Evolutionary conservation across 2,888 invertebrate species (phyloP).

Genomic region (Drosophila monieri): DNA sequence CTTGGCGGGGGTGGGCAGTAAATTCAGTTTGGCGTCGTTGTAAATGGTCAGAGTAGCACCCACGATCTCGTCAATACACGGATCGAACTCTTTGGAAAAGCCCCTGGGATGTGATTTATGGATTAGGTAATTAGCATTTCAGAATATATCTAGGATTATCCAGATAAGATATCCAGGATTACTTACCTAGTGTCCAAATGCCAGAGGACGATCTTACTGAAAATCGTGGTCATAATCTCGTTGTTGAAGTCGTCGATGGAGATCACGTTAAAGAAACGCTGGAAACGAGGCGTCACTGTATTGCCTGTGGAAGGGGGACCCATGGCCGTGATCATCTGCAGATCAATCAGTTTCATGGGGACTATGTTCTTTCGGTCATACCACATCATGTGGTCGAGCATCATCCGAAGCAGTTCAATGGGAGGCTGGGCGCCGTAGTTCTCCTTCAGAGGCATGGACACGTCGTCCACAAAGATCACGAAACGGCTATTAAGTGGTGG

Average conservation of each 20-base stretch:
- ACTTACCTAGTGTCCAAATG: constrained; percentile 95
- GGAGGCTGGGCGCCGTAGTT: constrained; percentile 97
- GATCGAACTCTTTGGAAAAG: constrained; percentile 97
- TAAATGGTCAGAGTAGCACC: constrained; percentile 94
- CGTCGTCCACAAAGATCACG: constrained; percentile 97
- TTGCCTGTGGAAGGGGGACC: constrained; percentile 92
- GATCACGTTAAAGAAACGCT: constrained; percentile 93
- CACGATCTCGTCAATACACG: constrained; percentile 95
- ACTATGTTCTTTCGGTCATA: constrained; percentile 92
- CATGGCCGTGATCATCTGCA: constrained; percentile 95
- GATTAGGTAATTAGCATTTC: background rate
- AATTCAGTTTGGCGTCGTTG: constrained; percentile 90
- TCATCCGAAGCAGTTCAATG: constrained; percentile 95
- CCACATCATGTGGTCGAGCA: constrained; percentile 96
- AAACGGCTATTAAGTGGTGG: constrained; percentile 95
- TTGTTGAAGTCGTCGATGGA: constrained; percentile 96
- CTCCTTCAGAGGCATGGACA: constrained; percentile 95
- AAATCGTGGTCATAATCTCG: constrained; percentile 92
- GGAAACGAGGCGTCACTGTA: constrained; percentile 92
- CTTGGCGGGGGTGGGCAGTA: constrained; percentile 96
- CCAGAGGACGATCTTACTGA: constrained; percentile 96
- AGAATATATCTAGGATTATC: too few relatives aligned
- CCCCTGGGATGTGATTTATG: constrained; percentile 86
- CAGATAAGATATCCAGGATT: background rate
- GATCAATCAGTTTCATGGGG: constrained; percentile 92